These are phyloP conservation scores for Hanleya hanleyi DNA, from an alignment of 2,888 invertebrate species.

Conservation along the genomic window DNA sequence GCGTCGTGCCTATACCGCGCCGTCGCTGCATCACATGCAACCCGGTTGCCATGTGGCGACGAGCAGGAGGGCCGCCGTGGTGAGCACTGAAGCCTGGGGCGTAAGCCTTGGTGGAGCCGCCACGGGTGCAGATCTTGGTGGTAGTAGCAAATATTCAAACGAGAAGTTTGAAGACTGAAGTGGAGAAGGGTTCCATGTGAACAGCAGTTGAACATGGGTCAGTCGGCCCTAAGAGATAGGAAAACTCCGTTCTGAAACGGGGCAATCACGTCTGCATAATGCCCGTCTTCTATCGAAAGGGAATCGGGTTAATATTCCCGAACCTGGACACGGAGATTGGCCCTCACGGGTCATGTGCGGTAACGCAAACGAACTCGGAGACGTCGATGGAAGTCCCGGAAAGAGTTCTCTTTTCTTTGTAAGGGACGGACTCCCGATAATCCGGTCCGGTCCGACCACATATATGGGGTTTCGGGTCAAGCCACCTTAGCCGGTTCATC, in stretches of 20 bases:
- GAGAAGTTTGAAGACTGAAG: conserved; percentile 76
- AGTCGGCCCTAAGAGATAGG: conserved; percentile 60
- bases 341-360: conserved; percentile 25
- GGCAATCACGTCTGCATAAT: conserved; percentile 16
- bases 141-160: conserved; percentile 83
- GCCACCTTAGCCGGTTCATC: too few relatives aligned
- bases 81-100: conserved; percentile 80
- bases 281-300: conserved; percentile 60
- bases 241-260: conserved; percentile 54
- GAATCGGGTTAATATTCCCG: conserved; percentile 73
- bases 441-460: too few relatives aligned
- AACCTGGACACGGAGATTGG: conserved; percentile 77
- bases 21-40: not conserved
- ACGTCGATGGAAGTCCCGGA: conserved; percentile 70
- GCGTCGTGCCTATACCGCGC: conserved; percentile 59
- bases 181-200: conserved; percentile 79
- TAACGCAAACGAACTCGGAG: conserved; percentile 67
- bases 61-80: conserved; percentile 78
- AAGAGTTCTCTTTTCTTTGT: conserved; percentile 75
- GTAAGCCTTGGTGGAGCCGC: conserved; percentile 76
- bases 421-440: conserved; percentile 73
- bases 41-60: conserved; percentile 73
- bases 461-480: too few relatives aligned
- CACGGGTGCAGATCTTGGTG: conserved; percentile 79
- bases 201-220: conserved; percentile 70